Conservation (phyloP, 2,888 invertebrate species). For the Cheiracanthium punctorium region DNA sequence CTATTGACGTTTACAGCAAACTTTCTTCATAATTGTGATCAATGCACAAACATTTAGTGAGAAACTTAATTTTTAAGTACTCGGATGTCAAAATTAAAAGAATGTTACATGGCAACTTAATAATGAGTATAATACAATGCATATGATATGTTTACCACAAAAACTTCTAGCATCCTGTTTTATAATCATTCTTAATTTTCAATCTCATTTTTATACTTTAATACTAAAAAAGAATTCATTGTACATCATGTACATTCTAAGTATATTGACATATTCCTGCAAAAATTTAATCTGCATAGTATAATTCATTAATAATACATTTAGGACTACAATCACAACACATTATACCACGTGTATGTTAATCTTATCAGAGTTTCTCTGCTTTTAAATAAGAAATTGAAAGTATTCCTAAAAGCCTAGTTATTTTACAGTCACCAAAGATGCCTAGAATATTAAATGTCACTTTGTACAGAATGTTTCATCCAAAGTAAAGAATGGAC, state of each 20-base stretch:
- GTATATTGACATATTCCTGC: no score
- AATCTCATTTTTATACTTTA: no score
- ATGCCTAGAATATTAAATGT: neutral
- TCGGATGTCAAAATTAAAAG: neutral
- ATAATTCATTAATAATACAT: no score
- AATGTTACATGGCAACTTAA: slow-evolving; percentile 19
- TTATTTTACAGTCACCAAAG: neutral
- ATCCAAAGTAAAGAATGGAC: neutral
- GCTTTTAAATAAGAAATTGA: neutral
- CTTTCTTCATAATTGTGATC: no score
- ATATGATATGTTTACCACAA: slow-evolving; percentile 44
- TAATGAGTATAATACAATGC: slow-evolving; percentile 56
- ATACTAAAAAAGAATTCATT: no score
- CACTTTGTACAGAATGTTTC: neutral
- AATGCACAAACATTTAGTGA: no score
- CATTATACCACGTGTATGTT: neutral
- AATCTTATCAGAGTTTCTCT: neutral
- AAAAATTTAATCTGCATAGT: no score
- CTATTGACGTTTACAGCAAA: no score
- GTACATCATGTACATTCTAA: no score
- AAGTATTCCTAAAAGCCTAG: neutral
- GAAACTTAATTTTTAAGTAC: neutral
- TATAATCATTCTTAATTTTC: no score
- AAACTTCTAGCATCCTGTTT: no score
- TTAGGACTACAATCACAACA: neutral